phyloP scores from a whole-genome alignment of 2,888 invertebrate genomes.

The Homarus gammarus region DNA sequence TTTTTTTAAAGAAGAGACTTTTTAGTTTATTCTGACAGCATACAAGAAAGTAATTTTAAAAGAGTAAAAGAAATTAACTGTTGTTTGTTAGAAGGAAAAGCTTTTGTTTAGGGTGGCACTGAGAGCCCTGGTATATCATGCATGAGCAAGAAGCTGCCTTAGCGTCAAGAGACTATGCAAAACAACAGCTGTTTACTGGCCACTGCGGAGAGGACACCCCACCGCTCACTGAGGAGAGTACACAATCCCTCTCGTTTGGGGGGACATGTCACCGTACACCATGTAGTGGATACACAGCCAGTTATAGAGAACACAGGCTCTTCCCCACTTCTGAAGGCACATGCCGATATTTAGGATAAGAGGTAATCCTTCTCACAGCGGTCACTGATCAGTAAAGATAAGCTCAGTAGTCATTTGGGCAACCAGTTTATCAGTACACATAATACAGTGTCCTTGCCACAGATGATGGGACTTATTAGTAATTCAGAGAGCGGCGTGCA shows the following conservation, averaged over 20 bases:
- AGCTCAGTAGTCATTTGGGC: too few relatives aligned
- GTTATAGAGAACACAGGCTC: too few relatives aligned
- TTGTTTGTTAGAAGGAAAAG: slow-evolving; percentile 61
- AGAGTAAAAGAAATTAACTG: slow-evolving; percentile 40
- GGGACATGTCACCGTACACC: too few relatives aligned
- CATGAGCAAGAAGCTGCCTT: slow-evolving; percentile 60
- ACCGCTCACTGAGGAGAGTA: background rate
- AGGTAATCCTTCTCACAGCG: too few relatives aligned
- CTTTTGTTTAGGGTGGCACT: slow-evolving; percentile 57
- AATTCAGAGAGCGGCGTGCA: too few relatives aligned
- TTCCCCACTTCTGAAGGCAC: too few relatives aligned
- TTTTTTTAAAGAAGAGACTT: slow-evolving; percentile 34
- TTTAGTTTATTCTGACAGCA: slow-evolving; percentile 63
- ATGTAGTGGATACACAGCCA: too few relatives aligned
- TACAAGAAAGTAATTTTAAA: slow-evolving; percentile 56
- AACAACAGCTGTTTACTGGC: slow-evolving; percentile 58
- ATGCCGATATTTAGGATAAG: too few relatives aligned
- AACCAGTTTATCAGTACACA: too few relatives aligned
- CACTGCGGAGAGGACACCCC: slow-evolving; percentile 51
- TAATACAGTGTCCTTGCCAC: too few relatives aligned
- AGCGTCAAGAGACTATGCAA: slow-evolving; percentile 50
- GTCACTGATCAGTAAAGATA: too few relatives aligned
- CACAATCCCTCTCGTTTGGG: background rate
- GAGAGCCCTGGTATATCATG: slow-evolving; percentile 59
- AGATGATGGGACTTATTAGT: too few relatives aligned